A percentile compares a stretch with the other conserved stretches of the same genome.
phyloP scores from a whole-genome alignment of 2,888 invertebrate genomes.

The Hypsopygia costalis region DNA sequence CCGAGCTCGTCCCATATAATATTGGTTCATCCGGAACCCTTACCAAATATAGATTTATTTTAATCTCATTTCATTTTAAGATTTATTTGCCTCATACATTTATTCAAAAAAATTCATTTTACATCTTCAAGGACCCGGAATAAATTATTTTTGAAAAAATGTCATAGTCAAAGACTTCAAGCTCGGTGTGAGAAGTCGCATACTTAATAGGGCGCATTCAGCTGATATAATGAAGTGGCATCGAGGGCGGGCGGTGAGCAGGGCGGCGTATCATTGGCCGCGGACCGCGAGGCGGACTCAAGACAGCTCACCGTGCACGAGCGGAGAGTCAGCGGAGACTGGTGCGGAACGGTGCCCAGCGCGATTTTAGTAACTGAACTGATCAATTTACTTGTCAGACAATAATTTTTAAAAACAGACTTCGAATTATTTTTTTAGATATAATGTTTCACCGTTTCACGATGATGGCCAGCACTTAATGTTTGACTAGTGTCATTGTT shows the following conservation, averaged over 20 bases:
- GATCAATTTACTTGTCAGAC: too few species aligned
- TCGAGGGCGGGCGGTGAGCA: slow-evolving; percentile 39
- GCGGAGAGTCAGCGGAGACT: slow-evolving; percentile 9
- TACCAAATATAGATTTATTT: too few species aligned
- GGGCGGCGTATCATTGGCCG: slow-evolving; percentile 32
- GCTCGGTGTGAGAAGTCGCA: slow-evolving; percentile 23
- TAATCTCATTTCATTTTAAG: too few species aligned
- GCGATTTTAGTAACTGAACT: too few species aligned
- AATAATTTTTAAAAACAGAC: too few species aligned
- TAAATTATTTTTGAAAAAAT: not conserved
- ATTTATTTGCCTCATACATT: not conserved
- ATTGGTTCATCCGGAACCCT: too few species aligned
- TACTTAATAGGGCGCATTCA: slow-evolving; percentile 40
- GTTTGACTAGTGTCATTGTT: too few species aligned
- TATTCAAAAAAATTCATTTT: not conserved
- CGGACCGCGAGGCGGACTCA: slow-evolving; percentile 13
- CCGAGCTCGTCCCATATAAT: too few species aligned
- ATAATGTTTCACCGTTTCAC: too few species aligned
- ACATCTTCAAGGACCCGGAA: not conserved
- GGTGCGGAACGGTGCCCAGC: not conserved
- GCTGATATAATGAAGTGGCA: slow-evolving; percentile 67
- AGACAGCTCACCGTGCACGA: not conserved
- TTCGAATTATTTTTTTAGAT: too few species aligned
- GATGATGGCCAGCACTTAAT: too few species aligned
- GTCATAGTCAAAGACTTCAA: slow-evolving; percentile 1